Evolutionary conservation across 1,140 invertebrate species (phyloP).

Genomic region (Drosophila lini): DNA sequence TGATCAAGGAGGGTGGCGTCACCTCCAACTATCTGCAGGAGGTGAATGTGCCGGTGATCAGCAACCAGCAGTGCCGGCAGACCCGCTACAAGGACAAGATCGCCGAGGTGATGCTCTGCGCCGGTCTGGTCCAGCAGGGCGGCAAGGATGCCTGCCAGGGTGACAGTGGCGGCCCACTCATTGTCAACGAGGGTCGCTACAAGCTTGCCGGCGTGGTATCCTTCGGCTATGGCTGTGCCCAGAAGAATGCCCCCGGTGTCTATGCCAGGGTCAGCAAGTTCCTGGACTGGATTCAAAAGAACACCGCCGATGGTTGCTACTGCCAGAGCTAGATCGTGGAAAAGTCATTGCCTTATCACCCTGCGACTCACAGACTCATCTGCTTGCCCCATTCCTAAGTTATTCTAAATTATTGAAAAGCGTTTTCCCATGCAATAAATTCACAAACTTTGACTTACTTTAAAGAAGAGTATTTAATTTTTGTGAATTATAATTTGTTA

Average conservation of each 20-base stretch:
- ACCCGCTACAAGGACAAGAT: slow-evolving; percentile 95
- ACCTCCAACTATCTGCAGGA: slow-evolving; percentile 93
- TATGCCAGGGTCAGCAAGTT: slow-evolving; percentile 90
- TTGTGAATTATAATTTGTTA: background rate
- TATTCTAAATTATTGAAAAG: slow-evolving; percentile 75
- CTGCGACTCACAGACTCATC: background rate
- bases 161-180: slow-evolving; percentile 77
- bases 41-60: slow-evolving; percentile 93
- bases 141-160: slow-evolving; percentile 96
- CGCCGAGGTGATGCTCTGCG: slow-evolving; percentile 94
- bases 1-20: slow-evolving; percentile 92
- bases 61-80: slow-evolving; percentile 92
- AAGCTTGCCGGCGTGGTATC: slow-evolving; percentile 88
- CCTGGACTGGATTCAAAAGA: slow-evolving; percentile 87
- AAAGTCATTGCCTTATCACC: slow-evolving; percentile 2
- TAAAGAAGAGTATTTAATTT: background rate
- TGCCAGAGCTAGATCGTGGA: slow-evolving; percentile 53
- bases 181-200: slow-evolving; percentile 73
- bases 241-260: slow-evolving; percentile 90
- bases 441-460: slow-evolving; percentile 4
- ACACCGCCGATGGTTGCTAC: slow-evolving; percentile 73
- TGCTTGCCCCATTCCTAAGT: slow-evolving; percentile 45
- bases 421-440: slow-evolving; percentile 35
- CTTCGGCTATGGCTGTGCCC: slow-evolving; percentile 90
- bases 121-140: slow-evolving; percentile 93